Evolutionary conservation across 2,888 invertebrate species (phyloP), one percentile per base, ranked within the genome.

Genomic region (Seira musarum): DNA sequence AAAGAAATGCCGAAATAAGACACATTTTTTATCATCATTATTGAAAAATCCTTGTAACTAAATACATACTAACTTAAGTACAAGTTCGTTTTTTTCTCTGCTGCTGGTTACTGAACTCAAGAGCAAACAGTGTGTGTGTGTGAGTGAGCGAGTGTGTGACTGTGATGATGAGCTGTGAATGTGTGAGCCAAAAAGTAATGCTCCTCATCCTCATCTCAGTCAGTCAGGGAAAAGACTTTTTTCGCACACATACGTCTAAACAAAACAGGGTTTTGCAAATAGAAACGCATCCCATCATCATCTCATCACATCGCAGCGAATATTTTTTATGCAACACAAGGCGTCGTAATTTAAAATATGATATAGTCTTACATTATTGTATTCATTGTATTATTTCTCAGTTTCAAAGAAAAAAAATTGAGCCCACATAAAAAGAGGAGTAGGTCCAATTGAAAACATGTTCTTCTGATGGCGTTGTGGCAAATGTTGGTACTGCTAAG

Each of bases 251-350:
- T n/a, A 49, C 49, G 15, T 60, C 2, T 19, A 21, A 60, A 60
- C 60, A 60, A 60, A 60, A 60, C 60, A 60, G 60, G 60, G 60
- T 60, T 53, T 60, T n/a, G 60, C 60, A 60, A 19, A 22, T 21
- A 22, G 60, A 60, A 60, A 60, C 60, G 21, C 60, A 60, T 13
- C 49, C 30, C 30, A 49, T 49, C 40, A 49, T 49, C 49, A 49
- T 49, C 49, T n/a, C 49, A 49, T 13, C 17, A 8, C 13, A 8
- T n/a, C 49, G 15, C 17, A 8, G 49, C 17, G 30, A 49, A 21
- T 21, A 21, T 8, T 15, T 60, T 60, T 60, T 60, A 60, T 60
- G 60, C 60, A 60, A 60, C 60, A 60, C 13, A n/a, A n/a, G n/a
- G n/a, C 49, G 49, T 49, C 49, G 49, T 49, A 49, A 49, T 3